Conservation (phyloP, 2,888 invertebrate species). For the Plebejus melissa region DNA sequence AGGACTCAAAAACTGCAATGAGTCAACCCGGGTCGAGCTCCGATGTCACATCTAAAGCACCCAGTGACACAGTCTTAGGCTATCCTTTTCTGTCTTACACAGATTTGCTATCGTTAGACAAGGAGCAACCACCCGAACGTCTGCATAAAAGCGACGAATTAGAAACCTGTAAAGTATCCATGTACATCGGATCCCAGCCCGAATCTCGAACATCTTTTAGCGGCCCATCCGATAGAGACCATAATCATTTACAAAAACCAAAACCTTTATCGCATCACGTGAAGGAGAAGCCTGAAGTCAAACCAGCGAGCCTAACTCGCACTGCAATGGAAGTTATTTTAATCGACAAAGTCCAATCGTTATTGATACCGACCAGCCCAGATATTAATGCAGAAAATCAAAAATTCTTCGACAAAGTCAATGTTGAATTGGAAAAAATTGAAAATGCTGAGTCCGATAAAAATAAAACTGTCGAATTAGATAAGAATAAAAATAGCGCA, state of each 20-base stretch:
- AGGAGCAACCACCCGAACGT: slow-evolving; percentile 48
- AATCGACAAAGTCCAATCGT: slow-evolving; percentile 72
- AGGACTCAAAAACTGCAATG: slow-evolving; percentile 49
- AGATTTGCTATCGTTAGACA: slow-evolving; percentile 63
- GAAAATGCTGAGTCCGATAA: slow-evolving; percentile 48
- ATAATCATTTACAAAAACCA: slow-evolving; percentile 45
- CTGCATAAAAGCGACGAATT: slow-evolving; percentile 62
- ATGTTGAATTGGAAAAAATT: slow-evolving; percentile 59
- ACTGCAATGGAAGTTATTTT: slow-evolving; percentile 79
- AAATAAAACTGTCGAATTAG: slow-evolving; percentile 36
- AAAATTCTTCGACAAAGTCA: slow-evolving; percentile 66
- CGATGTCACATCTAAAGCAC: slow-evolving; percentile 61
- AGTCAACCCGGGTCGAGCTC: slow-evolving; percentile 64
- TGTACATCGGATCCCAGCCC: slow-evolving; percentile 74
- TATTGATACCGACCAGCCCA: slow-evolving; percentile 63
- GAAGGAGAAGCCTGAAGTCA: slow-evolving; percentile 52
- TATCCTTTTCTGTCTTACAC: slow-evolving; percentile 73
- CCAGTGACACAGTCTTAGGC: slow-evolving; percentile 75
- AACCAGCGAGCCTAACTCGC: slow-evolving; percentile 65
- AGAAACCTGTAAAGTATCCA: slow-evolving; percentile 54
- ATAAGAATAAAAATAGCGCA: slow-evolving; percentile 33
- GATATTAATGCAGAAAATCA: slow-evolving; percentile 48
- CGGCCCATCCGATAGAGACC: slow-evolving; percentile 53
- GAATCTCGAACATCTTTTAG: slow-evolving; percentile 63
- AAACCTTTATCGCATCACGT: slow-evolving; percentile 38